Conservation (phyloP, 2,888 invertebrate species). For the Acleris sparsana region DNA sequence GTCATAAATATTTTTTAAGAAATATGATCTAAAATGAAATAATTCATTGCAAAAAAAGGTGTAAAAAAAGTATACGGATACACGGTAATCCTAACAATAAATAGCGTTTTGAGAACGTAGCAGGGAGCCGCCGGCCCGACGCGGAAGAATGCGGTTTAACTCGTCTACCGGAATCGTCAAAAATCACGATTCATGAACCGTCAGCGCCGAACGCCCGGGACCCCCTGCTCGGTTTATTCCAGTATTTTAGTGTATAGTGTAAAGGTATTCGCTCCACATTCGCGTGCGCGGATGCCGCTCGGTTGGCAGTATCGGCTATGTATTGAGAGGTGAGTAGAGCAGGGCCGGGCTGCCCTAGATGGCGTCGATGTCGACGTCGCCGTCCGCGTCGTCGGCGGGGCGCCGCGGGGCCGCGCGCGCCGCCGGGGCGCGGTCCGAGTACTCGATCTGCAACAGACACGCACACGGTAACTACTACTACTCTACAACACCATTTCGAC, state of each 20-base stretch:
- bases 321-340: too few species aligned
- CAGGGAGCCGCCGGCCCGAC: not conserved
- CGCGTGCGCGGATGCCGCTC: too few species aligned
- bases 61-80: constrained; percentile 24
- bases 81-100: constrained; percentile 3
- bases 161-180: too few species aligned
- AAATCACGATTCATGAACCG: too few species aligned
- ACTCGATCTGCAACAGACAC: constrained; percentile 87
- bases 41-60: constrained; percentile 22
- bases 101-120: not conserved
- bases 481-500: too few species aligned
- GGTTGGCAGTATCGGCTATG: too few species aligned
- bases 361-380: constrained; percentile 96
- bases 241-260: too few species aligned
- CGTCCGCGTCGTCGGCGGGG: constrained; percentile 86
- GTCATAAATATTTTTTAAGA: constrained; percentile 23
- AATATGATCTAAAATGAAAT: constrained; percentile 20
- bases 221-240: too few species aligned
- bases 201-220: too few species aligned
- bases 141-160: not conserved
- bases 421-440: constrained; percentile 90
- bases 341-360: constrained; percentile 87
- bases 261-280: too few species aligned
- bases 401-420: constrained; percentile 53
- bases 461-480: too few species aligned